phyloP scores from a whole-genome alignment of 1,140 invertebrate species.

The Drosophila triauraria region DNA sequence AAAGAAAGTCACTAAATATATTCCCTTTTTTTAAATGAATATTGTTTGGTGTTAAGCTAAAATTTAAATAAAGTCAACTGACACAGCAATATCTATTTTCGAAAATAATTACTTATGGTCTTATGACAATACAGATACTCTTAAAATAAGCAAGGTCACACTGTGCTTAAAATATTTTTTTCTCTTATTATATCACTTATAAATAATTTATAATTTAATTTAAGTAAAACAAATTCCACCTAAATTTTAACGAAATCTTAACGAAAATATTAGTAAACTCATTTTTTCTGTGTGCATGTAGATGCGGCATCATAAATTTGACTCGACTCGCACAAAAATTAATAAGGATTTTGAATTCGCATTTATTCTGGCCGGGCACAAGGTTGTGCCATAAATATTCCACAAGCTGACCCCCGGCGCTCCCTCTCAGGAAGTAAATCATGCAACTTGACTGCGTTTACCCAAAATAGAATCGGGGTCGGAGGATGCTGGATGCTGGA shows the following conservation, averaged over 20 bases:
- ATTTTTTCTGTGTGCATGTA: slow-evolving; percentile 6
- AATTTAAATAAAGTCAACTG: too few species aligned
- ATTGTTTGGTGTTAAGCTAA: too few species aligned
- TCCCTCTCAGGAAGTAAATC: slow-evolving; percentile 71
- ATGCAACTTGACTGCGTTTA: slow-evolving; percentile 69
- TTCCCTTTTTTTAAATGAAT: too few species aligned
- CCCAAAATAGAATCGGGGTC: slow-evolving; percentile 38
- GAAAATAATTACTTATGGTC: background rate
- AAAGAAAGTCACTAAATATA: too few species aligned
- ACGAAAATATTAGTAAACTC: background rate
- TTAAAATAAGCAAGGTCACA: too few species aligned
- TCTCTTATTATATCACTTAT: too few species aligned
- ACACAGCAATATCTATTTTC: too few species aligned
- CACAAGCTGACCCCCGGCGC: slow-evolving; percentile 46
- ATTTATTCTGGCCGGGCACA: slow-evolving; percentile 38
- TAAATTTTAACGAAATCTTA: background rate
- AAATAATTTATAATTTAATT: too few species aligned
- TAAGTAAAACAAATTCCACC: background rate
- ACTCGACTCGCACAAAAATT: slow-evolving; percentile 60
- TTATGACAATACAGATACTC: background rate
- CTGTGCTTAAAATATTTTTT: too few species aligned
- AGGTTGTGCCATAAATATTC: slow-evolving; percentile 60
- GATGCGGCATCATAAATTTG: slow-evolving; percentile 58
- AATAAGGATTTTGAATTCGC: slow-evolving; percentile 63
- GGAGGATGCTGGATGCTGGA: background rate